Conservation (phyloP, 2,797 vertebrate genomes). For the Lepilemur septentrionalis region DNA sequence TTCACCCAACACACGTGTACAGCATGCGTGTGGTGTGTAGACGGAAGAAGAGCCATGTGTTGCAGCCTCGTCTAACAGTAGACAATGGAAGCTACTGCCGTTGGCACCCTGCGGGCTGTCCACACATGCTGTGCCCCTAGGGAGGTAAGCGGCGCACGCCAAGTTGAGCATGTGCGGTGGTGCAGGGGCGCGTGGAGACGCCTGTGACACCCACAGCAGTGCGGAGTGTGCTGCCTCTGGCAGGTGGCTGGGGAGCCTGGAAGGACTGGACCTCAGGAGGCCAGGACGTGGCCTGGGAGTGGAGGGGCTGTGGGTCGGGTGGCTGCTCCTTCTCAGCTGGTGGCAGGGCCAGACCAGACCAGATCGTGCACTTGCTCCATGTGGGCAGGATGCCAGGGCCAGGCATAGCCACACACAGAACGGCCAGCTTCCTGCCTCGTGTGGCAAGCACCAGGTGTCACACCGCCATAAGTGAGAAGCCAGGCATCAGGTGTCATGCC, state of each 20-base stretch:
- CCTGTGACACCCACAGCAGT: neutral
- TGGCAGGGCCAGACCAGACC: neutral
- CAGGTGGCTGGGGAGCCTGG: neutral
- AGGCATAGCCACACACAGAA: neutral
- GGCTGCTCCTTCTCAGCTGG: neutral
- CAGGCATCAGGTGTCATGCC: no score
- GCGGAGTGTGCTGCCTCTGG: no score
- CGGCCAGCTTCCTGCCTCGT: neutral
- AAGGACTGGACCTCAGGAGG: neutral
- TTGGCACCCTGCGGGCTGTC: neutral
- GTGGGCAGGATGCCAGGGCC: neutral
- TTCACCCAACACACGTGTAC: neutral
- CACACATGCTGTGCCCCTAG: neutral
- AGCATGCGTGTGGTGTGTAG: neutral
- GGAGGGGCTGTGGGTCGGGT: neutral
- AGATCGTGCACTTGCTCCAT: neutral
- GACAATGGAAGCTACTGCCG: neutral
- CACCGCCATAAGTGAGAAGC: no score
- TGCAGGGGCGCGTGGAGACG: rapidly evolving
- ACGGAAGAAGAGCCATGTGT: neutral
- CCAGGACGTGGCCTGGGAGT: neutral
- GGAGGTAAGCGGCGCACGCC: no score
- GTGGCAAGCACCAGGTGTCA: neutral
- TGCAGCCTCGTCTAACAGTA: neutral
- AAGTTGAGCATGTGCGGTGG: neutral